Evolutionary conservation across 2,113 vertebrate species (phyloP).

Genomic region (Hylia prasina): DNA sequence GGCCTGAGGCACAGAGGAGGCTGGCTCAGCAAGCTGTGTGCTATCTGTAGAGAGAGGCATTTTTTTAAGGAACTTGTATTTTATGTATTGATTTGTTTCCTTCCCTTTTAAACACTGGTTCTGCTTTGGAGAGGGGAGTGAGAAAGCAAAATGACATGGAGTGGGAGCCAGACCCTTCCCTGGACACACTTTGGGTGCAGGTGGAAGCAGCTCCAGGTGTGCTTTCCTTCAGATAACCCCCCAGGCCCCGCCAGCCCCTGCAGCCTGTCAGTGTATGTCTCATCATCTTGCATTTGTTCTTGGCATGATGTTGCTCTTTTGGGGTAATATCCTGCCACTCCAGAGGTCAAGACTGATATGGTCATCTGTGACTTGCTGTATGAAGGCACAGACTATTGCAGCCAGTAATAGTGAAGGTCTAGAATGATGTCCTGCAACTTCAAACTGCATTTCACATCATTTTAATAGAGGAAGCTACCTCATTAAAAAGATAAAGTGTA

Average conservation of each 20-base stretch:
- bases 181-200: not conserved
- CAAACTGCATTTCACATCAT: not conserved
- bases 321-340: not conserved
- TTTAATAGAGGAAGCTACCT: not conserved
- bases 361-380: not conserved
- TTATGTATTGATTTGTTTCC: not conserved
- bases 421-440: not conserved
- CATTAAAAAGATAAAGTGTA: not conserved
- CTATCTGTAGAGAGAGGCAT: not conserved
- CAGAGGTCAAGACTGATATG: not conserved
- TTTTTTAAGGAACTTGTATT: not conserved
- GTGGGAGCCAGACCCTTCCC: not conserved
- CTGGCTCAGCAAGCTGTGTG: not conserved
- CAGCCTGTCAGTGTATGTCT: not conserved
- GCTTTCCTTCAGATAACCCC: not conserved
- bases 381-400: not conserved
- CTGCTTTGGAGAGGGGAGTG: not conserved
- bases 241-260: not conserved
- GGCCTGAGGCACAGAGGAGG: not conserved
- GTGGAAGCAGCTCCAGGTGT: not conserved
- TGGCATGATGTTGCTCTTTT: fast-evolving
- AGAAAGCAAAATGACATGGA: not conserved
- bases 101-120: not conserved
- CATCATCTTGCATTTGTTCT: not conserved
- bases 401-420: not conserved